Conservation (phyloP, 2,888 invertebrate species). For the Chirona hameri region DNA sequence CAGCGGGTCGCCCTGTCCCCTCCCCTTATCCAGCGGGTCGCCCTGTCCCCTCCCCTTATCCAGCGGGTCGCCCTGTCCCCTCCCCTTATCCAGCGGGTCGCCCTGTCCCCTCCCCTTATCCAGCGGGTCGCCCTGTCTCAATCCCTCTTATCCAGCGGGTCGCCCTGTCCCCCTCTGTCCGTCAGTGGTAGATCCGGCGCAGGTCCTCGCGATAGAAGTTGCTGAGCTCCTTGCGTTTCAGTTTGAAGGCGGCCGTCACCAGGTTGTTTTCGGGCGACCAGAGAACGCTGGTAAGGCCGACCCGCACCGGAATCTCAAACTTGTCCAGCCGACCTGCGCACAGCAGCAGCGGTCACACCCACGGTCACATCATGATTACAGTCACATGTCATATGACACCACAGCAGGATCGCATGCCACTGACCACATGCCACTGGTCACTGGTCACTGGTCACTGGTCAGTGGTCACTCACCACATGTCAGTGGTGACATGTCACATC, state of each 20-base stretch:
- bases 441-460: too few species aligned
- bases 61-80: too few species aligned
- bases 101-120: not conserved
- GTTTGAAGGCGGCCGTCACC: conserved; percentile 96
- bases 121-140: not conserved
- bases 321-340: conserved; percentile 76
- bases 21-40: not conserved
- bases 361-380: too few species aligned
- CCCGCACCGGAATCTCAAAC: conserved; percentile 86
- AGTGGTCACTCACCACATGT: too few species aligned
- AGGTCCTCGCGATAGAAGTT: conserved; percentile 89
- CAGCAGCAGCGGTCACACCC: too few species aligned
- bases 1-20: too few species aligned
- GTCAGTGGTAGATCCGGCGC: conserved; percentile 75
- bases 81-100: not conserved
- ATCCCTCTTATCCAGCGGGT: not conserved
- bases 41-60: not conserved
- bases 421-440: too few species aligned
- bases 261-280: conserved; percentile 98
- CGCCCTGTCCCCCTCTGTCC: not conserved
- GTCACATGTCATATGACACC: too few species aligned
- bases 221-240: conserved; percentile 94
- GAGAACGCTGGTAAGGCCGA: conserved; percentile 75
- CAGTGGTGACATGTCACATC: too few species aligned
- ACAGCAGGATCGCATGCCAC: too few species aligned